These are phyloP conservation scores for Drosophila triauraria DNA, from an alignment of 1,140 invertebrate genomes.

Conservation along the genomic window DNA sequence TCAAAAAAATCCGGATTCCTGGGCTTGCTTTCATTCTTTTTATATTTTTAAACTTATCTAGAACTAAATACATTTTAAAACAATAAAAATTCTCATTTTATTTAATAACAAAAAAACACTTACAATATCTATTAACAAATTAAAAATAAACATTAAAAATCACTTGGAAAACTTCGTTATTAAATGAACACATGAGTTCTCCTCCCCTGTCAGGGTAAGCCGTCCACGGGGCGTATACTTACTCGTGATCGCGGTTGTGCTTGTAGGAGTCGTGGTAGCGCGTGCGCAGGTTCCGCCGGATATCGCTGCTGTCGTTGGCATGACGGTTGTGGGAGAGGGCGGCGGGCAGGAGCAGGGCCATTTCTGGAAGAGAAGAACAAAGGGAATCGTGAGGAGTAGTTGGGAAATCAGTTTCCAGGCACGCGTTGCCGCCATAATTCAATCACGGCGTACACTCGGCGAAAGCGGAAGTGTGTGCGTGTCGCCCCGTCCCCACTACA, in stretches of 20 bases:
- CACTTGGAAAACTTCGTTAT: too few species aligned
- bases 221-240: slow-evolving; percentile 85
- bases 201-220: background rate
- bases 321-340: slow-evolving; percentile 89
- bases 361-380: slow-evolving; percentile 87
- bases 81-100: too few species aligned
- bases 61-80: too few species aligned
- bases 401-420: background rate
- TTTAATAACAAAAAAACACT: too few species aligned
- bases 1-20: too few species aligned
- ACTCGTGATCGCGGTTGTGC: slow-evolving; percentile 92
- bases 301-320: slow-evolving; percentile 90
- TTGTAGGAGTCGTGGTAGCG: slow-evolving; percentile 90
- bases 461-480: slow-evolving; percentile 44
- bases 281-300: slow-evolving; percentile 90
- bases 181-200: background rate
- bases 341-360: slow-evolving; percentile 92
- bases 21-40: too few species aligned
- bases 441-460: slow-evolving; percentile 3
- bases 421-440: slow-evolving; percentile 39
- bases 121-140: too few species aligned
- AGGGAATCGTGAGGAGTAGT: background rate
- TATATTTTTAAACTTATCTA: too few species aligned
- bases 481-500: background rate
- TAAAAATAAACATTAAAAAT: too few species aligned